Evolutionary conservation across 1,140 invertebrate species (phyloP).

Genomic region (Metopolophium dirhodum): DNA sequence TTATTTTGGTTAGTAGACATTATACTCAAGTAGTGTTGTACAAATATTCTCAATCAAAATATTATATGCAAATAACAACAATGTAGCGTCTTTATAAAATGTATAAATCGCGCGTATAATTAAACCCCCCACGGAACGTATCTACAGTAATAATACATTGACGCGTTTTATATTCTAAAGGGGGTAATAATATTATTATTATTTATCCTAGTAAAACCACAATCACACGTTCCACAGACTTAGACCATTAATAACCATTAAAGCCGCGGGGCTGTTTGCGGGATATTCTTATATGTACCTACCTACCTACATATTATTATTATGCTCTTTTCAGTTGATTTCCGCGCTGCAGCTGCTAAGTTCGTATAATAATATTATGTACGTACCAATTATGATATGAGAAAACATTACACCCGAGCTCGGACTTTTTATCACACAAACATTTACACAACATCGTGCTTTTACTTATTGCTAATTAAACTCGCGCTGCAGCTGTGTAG

Average conservation of each 20-base stretch:
- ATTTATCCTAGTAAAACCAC: background rate
- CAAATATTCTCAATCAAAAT: background rate
- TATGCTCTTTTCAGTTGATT: background rate
- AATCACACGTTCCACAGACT: background rate
- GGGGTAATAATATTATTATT: background rate
- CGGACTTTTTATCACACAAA: background rate
- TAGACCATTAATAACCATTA: background rate
- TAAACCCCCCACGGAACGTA: background rate
- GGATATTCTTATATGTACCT: too few relatives aligned
- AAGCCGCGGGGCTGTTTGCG: background rate
- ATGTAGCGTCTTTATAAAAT: background rate
- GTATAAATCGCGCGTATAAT: background rate
- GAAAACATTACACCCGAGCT: background rate
- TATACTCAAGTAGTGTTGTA: background rate
- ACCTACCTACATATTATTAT: background rate
- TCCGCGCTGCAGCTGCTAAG: background rate
- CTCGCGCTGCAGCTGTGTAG: background rate
- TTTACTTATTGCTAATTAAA: slow-evolving; percentile 17
- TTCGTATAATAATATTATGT: background rate
- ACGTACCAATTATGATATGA: background rate
- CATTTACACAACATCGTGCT: background rate
- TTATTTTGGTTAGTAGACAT: background rate
- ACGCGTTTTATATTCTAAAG: too few relatives aligned
- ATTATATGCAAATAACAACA: background rate
- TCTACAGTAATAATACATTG: background rate